Percentiles rank a stretch among this genome's conserved stretches.
Evolutionary conservation across 2,113 vertebrate genomes (phyloP).

Genomic region (Oryzias woworae): DNA sequence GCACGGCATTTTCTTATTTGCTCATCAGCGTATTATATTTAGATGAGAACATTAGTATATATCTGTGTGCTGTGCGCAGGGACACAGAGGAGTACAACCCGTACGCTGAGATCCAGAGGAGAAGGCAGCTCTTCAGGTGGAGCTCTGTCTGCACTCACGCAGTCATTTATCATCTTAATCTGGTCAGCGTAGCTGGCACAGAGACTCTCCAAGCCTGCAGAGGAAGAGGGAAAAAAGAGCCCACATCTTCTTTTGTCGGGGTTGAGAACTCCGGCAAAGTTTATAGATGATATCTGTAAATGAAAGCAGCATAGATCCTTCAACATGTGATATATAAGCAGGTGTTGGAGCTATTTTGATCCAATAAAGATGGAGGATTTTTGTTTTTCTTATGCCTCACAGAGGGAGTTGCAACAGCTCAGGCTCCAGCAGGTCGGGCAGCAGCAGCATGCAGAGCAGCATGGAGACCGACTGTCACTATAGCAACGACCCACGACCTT

Average conservation of each 20-base stretch:
- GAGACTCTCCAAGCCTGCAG: constrained; percentile 37
- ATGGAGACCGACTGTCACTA: constrained; percentile 87
- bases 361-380: constrained; percentile 25
- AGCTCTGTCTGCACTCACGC: constrained; percentile 56
- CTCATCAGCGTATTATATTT: constrained; percentile 58
- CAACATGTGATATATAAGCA: constrained; percentile 1
- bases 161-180: constrained; percentile 63
- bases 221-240: constrained; percentile 22
- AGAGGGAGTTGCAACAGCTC: constrained; percentile 86
- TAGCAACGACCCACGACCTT: constrained; percentile 85
- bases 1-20: constrained; percentile 39
- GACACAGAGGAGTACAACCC: constrained; percentile 87
- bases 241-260: constrained; percentile 20
- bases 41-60: constrained; percentile 58
- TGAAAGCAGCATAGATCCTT: not conserved
- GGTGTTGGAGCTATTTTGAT: not conserved
- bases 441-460: constrained; percentile 90
- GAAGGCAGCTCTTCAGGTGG: constrained; percentile 93
- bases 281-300: constrained; percentile 4
- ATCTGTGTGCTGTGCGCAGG: constrained; percentile 69
- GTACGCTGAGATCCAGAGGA: constrained; percentile 90
- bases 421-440: constrained; percentile 84
- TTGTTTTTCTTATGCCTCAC: constrained; percentile 26
- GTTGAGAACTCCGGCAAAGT: not conserved
- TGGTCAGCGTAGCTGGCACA: constrained; percentile 41